These are phyloP conservation scores for Cliona cf. orientalis DNA, from an alignment of 37 sponge, comb jelly and placozoan species.

Conservation along the genomic window DNA sequence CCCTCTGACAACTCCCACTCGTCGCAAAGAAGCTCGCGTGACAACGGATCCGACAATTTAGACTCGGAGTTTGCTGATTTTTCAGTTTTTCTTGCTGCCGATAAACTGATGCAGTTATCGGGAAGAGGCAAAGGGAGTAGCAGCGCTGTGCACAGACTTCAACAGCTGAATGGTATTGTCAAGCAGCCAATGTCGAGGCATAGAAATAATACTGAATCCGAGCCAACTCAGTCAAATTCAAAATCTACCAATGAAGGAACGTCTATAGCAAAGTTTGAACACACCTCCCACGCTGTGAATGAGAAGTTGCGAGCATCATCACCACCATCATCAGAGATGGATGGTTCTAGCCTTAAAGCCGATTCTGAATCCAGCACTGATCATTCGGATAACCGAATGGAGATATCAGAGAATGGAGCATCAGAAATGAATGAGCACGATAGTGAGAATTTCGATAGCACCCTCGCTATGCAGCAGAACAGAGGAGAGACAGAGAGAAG, in stretches of 20 bases:
- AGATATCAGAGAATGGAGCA: background rate
- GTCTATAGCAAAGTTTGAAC: background rate
- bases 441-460: too few relatives aligned
- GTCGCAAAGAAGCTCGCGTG: background rate
- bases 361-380: background rate
- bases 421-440: background rate
- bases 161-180: background rate
- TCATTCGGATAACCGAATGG: background rate
- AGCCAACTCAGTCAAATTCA: background rate
- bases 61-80: background rate
- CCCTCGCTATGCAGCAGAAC: too few relatives aligned
- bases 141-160: background rate
- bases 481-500: background rate
- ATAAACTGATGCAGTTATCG: slow-evolving; percentile 32
- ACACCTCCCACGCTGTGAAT: background rate
- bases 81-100: slow-evolving; percentile 38
- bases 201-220: background rate
- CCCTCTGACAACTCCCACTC: background rate
- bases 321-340: too few relatives aligned
- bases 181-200: background rate
- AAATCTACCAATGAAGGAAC: background rate
- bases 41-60: background rate
- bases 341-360: background rate
- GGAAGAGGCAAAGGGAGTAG: slow-evolving; percentile 2
- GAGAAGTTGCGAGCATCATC: too few relatives aligned